A percentile compares a stretch with the other conserved stretches of the same genome.
Evolutionary conservation across 2,797 vertebrate genomes (phyloP).

Genomic region (Molossus alvarezi): DNA sequence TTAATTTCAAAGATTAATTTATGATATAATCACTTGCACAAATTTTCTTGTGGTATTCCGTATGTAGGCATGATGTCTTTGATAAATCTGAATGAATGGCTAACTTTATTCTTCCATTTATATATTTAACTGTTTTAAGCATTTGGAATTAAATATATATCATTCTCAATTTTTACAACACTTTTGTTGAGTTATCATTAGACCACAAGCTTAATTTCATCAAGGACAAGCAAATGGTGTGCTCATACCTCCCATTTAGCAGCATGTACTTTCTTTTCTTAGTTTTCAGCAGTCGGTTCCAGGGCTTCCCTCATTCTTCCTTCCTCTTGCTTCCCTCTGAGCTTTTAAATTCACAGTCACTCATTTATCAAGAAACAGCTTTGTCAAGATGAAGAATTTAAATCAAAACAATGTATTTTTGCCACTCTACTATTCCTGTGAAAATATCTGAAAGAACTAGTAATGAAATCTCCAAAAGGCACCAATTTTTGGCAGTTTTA

Average conservation of each 20-base stretch:
- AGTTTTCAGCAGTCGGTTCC: background rate
- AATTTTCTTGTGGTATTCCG: conserved; percentile 51
- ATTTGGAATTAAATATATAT: conserved; percentile 27
- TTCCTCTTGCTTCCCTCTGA: background rate
- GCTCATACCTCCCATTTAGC: background rate
- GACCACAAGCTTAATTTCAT: conserved; percentile 24
- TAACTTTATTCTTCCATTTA: conserved; percentile 61
- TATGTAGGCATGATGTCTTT: conserved; percentile 34
- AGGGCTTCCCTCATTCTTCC: background rate
- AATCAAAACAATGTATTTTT: conserved; percentile 22
- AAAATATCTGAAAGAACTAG: background rate
- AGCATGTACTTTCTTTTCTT: background rate
- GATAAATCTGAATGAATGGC: conserved; percentile 30
- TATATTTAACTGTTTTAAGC: conserved; percentile 18
- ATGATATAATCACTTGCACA: conserved; percentile 1
- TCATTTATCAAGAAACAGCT: conserved; percentile 54
- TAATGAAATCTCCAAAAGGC: conserved; percentile 20
- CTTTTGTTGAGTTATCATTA: conserved; percentile 26
- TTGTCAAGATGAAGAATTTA: conserved; percentile 45
- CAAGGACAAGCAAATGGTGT: background rate
- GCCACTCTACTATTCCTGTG: background rate
- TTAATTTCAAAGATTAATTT: conserved; percentile 63
- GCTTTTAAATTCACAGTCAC: conserved; percentile 26
- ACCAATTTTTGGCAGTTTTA: background rate
- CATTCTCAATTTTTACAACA: conserved; percentile 1